Percentiles rank a stretch among this genome's conserved stretches.
phyloP scores from a whole-genome alignment of 1,140 invertebrate species.

The Drosophila truncata region DNA sequence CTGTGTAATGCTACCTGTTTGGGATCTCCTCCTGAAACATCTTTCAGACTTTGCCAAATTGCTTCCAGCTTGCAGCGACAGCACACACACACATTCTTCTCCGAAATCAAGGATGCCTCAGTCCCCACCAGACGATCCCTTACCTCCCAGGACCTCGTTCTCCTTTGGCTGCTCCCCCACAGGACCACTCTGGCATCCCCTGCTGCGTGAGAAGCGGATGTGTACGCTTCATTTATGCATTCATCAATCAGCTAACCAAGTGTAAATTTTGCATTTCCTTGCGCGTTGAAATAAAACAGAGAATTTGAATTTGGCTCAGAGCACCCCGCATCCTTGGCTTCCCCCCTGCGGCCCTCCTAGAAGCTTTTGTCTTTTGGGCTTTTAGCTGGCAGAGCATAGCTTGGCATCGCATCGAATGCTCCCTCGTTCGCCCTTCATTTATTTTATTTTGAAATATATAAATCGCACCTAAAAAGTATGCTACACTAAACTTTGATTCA shows the following conservation, averaged over 20 bases:
- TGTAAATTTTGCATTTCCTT: slow-evolving; percentile 82
- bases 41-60: slow-evolving; percentile 62
- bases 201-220: slow-evolving; percentile 58
- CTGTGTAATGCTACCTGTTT: slow-evolving; percentile 30
- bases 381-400: slow-evolving; percentile 21
- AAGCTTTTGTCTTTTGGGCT: slow-evolving; percentile 77
- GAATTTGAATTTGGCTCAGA: slow-evolving; percentile 69
- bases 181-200: slow-evolving; percentile 7
- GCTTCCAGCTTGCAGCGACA: slow-evolving; percentile 56
- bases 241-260: slow-evolving; percentile 85
- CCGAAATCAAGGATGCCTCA: slow-evolving; percentile 34
- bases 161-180: background rate
- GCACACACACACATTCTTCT: background rate
- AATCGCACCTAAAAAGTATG: slow-evolving; percentile 83
- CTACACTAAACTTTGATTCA: slow-evolving; percentile 84
- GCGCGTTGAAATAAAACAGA: slow-evolving; percentile 80
- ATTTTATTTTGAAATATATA: slow-evolving; percentile 84
- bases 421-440: slow-evolving; percentile 78
- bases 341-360: slow-evolving; percentile 9
- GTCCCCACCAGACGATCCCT: slow-evolving; percentile 1
- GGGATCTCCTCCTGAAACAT: slow-evolving; percentile 28
- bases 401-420: slow-evolving; percentile 37
- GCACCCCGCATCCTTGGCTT: background rate
- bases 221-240: slow-evolving; percentile 85
- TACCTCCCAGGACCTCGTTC: background rate